Percentiles rank a stretch among this genome's conserved stretches.
Conservation (phyloP, 2,888 invertebrate genomes). For the Habroteleia sp. region DNA sequence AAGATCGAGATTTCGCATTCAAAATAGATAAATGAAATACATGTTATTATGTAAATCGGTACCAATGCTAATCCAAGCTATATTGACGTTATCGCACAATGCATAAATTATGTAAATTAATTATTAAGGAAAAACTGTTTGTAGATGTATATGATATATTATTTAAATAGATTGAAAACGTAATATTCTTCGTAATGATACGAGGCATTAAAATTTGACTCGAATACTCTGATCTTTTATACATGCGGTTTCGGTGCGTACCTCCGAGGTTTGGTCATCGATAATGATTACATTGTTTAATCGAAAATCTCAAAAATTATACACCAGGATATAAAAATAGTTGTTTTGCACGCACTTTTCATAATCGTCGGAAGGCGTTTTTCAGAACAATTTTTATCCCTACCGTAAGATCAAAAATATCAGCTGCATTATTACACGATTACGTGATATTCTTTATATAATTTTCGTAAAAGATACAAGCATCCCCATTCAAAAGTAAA, state of each 20-base stretch:
- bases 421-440: conserved; percentile 48
- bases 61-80: too few relatives aligned
- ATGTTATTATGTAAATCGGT: conserved; percentile 24
- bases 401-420: conserved; percentile 19
- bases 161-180: too few relatives aligned
- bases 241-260: too few relatives aligned
- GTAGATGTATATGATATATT: too few relatives aligned
- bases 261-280: too few relatives aligned
- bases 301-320: too few relatives aligned
- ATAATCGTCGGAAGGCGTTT: conserved; percentile 35
- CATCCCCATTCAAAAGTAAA: conserved; percentile 8
- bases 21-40: conserved; percentile 23
- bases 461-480: conserved; percentile 33
- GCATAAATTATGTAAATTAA: conserved; percentile 35
- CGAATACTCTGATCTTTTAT: too few relatives aligned
- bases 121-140: conserved; percentile 20
- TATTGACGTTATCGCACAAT: conserved; percentile 9
- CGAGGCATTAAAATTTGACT: too few relatives aligned
- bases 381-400: conserved; percentile 15
- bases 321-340: too few relatives aligned
- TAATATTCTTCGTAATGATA: too few relatives aligned
- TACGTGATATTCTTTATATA: conserved; percentile 37
- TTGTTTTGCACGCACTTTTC: background rate
- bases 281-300: too few relatives aligned
- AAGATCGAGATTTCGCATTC: conserved; percentile 23